Conservation (phyloP, 2,113 vertebrate species). For the Chamaea fasciata region DNA sequence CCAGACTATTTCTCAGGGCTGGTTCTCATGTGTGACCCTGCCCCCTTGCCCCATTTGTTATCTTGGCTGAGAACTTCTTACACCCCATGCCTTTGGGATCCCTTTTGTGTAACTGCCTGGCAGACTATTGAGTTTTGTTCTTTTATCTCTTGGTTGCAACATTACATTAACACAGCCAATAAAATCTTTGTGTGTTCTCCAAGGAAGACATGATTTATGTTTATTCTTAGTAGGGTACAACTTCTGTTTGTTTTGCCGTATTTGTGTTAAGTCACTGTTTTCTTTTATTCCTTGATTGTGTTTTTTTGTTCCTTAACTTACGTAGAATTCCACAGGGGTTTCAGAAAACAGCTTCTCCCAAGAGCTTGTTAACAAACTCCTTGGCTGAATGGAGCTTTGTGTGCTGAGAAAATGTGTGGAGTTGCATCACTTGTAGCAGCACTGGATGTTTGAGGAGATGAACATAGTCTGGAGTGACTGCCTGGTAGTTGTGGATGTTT, state of each 20-base stretch:
- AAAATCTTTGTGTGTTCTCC: not conserved
- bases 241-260: not conserved
- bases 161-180: not conserved
- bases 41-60: not conserved
- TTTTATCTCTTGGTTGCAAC: not conserved
- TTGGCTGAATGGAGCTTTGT: not conserved
- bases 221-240: not conserved
- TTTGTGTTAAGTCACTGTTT: not conserved
- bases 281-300: not conserved
- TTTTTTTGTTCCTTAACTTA: not conserved
- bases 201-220: not conserved
- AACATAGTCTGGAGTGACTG: not conserved
- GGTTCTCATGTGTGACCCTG: not conserved
- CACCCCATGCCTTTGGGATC: not conserved
- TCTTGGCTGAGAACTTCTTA: not conserved
- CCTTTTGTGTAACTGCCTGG: not conserved
- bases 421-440: not conserved
- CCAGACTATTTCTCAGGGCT: not conserved
- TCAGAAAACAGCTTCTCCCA: not conserved
- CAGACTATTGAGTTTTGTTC: not conserved
- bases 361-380: not conserved
- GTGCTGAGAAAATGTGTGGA: accelerated
- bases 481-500: not conserved
- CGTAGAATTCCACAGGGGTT: not conserved
- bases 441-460: not conserved